A percentile compares a stretch with the other conserved stretches of the same genome.
These are phyloP conservation scores for Aythya fuligula DNA, from an alignment of 2,797 vertebrate genomes.

Conservation along the genomic window DNA sequence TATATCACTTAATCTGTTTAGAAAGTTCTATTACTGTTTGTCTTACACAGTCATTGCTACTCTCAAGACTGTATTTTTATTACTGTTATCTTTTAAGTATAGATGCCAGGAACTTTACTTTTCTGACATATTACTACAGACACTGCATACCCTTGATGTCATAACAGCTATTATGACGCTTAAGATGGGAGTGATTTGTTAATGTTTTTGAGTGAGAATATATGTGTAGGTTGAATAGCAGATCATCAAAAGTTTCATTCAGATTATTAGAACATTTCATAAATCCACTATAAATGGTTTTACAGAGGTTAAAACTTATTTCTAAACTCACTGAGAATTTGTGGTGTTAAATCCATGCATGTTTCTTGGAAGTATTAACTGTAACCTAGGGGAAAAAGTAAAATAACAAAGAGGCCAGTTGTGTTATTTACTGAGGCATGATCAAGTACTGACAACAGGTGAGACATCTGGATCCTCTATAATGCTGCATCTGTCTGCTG, in stretches of 20 bases:
- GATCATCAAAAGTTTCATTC: neutral
- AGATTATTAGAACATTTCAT: neutral
- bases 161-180: neutral
- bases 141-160: neutral
- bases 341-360: neutral
- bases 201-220: neutral
- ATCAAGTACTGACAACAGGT: neutral
- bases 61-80: neutral
- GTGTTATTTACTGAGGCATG: neutral
- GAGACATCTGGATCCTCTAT: neutral
- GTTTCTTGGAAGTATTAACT: neutral
- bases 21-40: neutral
- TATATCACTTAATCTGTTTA: neutral
- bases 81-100: neutral
- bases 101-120: neutral
- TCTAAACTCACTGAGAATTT: neutral
- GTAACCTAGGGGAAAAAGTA: rapidly evolving
- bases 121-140: neutral
- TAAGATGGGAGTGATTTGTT: neutral
- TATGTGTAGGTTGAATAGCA: neutral
- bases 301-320: neutral
- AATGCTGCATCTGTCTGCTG: neutral
- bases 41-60: neutral
- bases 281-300: neutral
- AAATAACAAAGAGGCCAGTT: neutral